These are phyloP conservation scores for Malurus melanocephalus DNA, from an alignment of 2,113 vertebrate genomes.

Conservation along the genomic window DNA sequence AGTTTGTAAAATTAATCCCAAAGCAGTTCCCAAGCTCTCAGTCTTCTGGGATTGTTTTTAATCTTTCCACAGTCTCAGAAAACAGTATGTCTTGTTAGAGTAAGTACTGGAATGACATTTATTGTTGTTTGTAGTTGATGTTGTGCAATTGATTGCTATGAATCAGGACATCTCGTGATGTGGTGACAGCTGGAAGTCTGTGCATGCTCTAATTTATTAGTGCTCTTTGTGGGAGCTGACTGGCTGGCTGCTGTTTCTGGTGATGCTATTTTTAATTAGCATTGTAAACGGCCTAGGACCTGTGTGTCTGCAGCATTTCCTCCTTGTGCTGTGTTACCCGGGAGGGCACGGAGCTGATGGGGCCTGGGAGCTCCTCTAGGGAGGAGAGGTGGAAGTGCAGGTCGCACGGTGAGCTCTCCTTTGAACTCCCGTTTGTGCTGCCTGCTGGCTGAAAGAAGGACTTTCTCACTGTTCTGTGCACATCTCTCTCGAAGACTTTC, in stretches of 20 bases:
- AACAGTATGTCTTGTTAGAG: background rate
- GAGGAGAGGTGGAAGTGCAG: background rate
- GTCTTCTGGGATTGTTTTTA: background rate
- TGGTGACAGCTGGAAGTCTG: slow-evolving; percentile 13
- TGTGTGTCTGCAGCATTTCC: background rate
- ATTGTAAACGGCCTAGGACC: background rate
- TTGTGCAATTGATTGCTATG: background rate
- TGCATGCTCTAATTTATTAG: background rate
- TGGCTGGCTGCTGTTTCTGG: background rate
- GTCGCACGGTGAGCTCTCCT: background rate
- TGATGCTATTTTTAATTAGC: background rate
- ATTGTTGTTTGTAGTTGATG: background rate
- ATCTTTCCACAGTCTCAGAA: background rate
- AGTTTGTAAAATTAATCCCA: background rate
- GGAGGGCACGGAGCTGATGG: fast-evolving
- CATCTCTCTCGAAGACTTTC: background rate
- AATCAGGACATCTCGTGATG: background rate
- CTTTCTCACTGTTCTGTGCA: background rate
- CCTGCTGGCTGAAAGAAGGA: fast-evolving
- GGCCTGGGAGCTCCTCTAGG: background rate
- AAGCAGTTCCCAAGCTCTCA: background rate
- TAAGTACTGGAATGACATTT: background rate
- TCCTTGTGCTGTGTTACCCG: fast-evolving
- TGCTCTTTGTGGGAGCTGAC: background rate
- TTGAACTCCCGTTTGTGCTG: fast-evolving